Conservation (phyloP, 2,113 vertebrate genomes). For the Dunckerocampus dactyliophorus region DNA sequence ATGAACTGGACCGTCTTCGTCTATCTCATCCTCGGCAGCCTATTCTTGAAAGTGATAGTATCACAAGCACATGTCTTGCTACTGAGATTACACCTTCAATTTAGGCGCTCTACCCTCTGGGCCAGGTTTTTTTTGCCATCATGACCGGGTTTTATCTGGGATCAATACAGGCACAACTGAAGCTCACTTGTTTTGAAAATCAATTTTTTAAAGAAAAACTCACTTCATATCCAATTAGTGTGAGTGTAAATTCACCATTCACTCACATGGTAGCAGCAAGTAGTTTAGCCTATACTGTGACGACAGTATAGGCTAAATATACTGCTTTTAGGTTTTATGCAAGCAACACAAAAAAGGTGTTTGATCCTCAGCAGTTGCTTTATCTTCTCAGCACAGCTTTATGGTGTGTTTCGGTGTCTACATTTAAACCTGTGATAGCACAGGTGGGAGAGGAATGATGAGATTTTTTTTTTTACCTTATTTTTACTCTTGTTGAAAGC, state of each 20-base stretch:
- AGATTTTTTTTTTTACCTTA: background rate
- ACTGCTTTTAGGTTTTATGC: background rate
- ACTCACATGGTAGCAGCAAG: too few relatives aligned
- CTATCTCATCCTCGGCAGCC: slow-evolving; percentile 32
- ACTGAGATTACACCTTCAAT: slow-evolving; percentile 50
- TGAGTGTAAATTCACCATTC: too few relatives aligned
- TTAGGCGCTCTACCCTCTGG: slow-evolving; percentile 35
- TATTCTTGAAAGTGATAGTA: slow-evolving; percentile 51
- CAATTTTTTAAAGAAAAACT: too few relatives aligned
- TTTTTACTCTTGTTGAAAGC: slow-evolving; percentile 47
- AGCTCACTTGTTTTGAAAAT: background rate
- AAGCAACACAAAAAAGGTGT: slow-evolving; percentile 38
- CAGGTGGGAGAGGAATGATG: slow-evolving; percentile 38
- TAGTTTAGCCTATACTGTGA: slow-evolving; percentile 3
- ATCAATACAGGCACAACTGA: slow-evolving; percentile 29
- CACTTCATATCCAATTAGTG: too few relatives aligned
- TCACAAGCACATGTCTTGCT: slow-evolving; percentile 41
- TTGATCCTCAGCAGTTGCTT: slow-evolving; percentile 49
- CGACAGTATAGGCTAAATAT: background rate
- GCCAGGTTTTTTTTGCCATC: slow-evolving; percentile 5
- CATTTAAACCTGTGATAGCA: slow-evolving; percentile 34
- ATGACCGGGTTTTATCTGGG: slow-evolving; percentile 19
- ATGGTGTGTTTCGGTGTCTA: slow-evolving; percentile 37
- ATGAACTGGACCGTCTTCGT: slow-evolving; percentile 50
- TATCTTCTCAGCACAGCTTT: slow-evolving; percentile 46